A percentile compares a stretch with the other conserved stretches of the same genome.
Conservation (phyloP, 2,888 invertebrate genomes). For the Andrena praecox region DNA sequence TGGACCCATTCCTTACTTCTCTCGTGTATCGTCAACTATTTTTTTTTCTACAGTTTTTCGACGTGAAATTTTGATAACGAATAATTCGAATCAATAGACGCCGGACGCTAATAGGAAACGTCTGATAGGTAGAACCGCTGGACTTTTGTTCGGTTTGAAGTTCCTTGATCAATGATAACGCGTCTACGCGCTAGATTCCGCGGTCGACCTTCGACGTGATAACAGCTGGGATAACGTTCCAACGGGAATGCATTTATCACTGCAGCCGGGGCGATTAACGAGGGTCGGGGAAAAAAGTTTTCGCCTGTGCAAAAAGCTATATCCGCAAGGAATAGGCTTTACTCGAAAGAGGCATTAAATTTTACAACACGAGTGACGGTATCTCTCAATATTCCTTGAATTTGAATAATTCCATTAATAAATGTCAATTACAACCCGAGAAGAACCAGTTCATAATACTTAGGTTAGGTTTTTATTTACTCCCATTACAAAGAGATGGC, state of each 20-base stretch:
- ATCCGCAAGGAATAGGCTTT: background rate
- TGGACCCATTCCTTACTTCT: background rate
- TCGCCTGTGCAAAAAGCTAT: background rate
- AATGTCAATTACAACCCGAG: no score
- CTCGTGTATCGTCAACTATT: background rate
- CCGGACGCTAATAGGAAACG: slow-evolving; percentile 4
- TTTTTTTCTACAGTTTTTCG: background rate
- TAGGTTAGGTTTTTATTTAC: no score
- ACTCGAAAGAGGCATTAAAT: background rate
- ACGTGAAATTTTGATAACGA: slow-evolving; percentile 7
- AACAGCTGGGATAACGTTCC: slow-evolving; percentile 52
- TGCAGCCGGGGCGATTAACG: background rate
- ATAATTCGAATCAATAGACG: background rate
- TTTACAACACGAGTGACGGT: no score
- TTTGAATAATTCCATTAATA: no score
- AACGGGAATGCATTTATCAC: slow-evolving; percentile 47
- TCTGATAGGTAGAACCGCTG: slow-evolving; percentile 16
- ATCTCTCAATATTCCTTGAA: no score
- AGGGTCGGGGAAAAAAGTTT: background rate
- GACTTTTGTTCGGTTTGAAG: slow-evolving; percentile 42
- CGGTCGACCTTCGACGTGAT: slow-evolving; percentile 60
- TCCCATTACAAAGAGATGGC: no score
- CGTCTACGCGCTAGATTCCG: slow-evolving; percentile 44
- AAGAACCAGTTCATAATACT: no score
- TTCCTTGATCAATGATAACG: slow-evolving; percentile 55